Percentiles rank a stretch among this genome's conserved stretches.
phyloP scores from a whole-genome alignment of 2,797 vertebrate species.

The Molossus molossus region DNA sequence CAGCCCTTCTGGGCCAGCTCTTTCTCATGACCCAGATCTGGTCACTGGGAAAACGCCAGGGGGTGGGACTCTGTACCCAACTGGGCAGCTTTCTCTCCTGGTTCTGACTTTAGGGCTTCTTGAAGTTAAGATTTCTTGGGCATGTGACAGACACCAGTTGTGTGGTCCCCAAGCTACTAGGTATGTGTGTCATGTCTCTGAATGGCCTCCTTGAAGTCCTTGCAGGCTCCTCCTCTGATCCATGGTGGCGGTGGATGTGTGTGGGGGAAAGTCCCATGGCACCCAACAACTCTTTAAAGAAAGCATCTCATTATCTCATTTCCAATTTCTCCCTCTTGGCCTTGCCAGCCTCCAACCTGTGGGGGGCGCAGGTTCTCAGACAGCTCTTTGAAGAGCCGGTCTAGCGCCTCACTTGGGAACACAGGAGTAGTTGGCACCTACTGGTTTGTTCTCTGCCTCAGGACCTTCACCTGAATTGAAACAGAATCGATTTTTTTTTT shows the following conservation, averaged over 20 bases:
- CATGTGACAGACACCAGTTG: not conserved
- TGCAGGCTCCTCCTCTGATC: not conserved
- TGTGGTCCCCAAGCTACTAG: not conserved
- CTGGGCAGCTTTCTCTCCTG: not conserved
- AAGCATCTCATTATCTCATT: not conserved
- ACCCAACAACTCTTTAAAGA: not conserved
- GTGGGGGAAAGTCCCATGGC: accelerated
- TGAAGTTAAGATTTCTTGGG: not conserved
- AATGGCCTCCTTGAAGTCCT: not conserved
- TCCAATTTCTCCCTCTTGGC: not conserved
- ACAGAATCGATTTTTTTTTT: not conserved
- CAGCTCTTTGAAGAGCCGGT: not conserved
- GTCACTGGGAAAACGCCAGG: not conserved
- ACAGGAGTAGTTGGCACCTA: not conserved
- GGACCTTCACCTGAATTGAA: not conserved
- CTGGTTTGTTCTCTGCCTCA: not conserved
- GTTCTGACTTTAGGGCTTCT: not conserved
- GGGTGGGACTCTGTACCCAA: not conserved
- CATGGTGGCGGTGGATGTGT: accelerated
- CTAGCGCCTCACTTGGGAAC: not conserved
- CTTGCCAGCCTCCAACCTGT: not conserved
- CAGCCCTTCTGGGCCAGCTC: not conserved
- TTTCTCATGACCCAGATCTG: not conserved
- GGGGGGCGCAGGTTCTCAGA: not conserved
- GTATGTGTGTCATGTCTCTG: not conserved